A percentile compares a stretch with the other conserved stretches of the same genome.
Evolutionary conservation across 2,888 invertebrate species (phyloP).

Genomic region (Pteria penguin): DNA sequence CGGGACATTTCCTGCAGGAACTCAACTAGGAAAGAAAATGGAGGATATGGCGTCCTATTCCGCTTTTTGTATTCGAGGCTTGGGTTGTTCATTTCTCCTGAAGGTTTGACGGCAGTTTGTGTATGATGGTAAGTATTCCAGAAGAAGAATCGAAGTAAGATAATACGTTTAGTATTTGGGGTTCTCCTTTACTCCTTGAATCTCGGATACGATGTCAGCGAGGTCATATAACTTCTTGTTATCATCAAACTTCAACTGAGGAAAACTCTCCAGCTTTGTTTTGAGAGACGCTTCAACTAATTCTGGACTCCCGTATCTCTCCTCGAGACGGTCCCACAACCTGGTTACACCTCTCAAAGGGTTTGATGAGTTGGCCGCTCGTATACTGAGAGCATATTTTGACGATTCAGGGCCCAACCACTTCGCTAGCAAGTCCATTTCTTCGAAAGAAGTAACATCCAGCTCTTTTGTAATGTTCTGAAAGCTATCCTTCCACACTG

Average conservation of each 20-base stretch:
- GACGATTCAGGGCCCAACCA: constrained; percentile 36
- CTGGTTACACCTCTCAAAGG: constrained; percentile 23
- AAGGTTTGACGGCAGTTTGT: constrained; percentile 32
- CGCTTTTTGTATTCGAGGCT: constrained; percentile 23
- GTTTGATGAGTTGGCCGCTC: constrained; percentile 20
- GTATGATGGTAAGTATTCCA: constrained; percentile 38
- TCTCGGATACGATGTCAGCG: constrained; percentile 37
- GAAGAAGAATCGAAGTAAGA: constrained; percentile 43
- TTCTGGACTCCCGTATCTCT: constrained; percentile 37
- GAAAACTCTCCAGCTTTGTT: constrained; percentile 32
- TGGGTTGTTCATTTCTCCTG: constrained; percentile 44
- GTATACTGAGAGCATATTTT: constrained; percentile 26
- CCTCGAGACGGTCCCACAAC: constrained; percentile 40
- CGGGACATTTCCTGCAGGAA: constrained; percentile 22
- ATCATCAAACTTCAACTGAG: constrained; percentile 30
- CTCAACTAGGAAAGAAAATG: constrained; percentile 23
- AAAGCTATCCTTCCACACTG: constrained; percentile 23
- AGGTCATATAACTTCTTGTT: constrained; percentile 37
- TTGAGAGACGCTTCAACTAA: constrained; percentile 29
- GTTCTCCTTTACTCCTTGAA: constrained; percentile 33
- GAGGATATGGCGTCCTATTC: constrained; percentile 20
- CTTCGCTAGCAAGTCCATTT: constrained; percentile 24
- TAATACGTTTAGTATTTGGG: constrained; percentile 12
- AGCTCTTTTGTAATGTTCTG: constrained; percentile 8
- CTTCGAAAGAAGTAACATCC: constrained; percentile 25